These are phyloP conservation scores for Rhodeus uyekii DNA, from an alignment of 2,797 vertebrate species.

Conservation along the genomic window DNA sequence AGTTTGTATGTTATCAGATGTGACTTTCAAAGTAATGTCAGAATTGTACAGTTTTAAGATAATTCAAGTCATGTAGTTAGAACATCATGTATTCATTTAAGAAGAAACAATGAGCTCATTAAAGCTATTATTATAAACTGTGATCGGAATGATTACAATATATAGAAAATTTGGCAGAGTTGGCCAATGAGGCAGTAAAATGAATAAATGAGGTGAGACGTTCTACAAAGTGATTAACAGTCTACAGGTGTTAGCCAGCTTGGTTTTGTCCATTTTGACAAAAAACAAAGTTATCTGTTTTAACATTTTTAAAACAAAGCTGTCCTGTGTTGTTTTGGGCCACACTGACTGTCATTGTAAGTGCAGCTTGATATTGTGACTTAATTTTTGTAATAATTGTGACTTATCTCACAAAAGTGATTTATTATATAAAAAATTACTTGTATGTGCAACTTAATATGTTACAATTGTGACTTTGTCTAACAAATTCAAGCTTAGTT, in stretches of 20 bases:
- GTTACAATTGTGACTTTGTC: not conserved
- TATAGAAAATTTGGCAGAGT: too few species aligned
- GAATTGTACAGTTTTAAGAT: too few species aligned
- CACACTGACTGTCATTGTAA: not conserved
- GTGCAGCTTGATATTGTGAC: not conserved
- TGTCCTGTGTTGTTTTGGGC: not conserved
- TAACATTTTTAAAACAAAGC: not conserved
- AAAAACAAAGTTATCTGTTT: not conserved
- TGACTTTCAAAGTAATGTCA: too few species aligned
- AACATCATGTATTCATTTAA: too few species aligned
- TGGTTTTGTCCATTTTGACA: not conserved
- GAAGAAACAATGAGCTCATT: too few species aligned
- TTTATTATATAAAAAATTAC: too few species aligned
- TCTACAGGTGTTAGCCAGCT: not conserved
- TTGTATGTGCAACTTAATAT: not conserved
- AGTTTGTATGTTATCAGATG: not conserved
- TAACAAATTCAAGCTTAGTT: not conserved
- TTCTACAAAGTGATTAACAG: not conserved
- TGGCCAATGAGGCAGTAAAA: constrained; percentile 1
- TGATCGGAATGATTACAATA: too few species aligned
- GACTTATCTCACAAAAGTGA: too few species aligned
- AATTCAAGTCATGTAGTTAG: too few species aligned
- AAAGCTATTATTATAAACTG: too few species aligned
- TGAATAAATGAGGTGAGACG: not conserved
- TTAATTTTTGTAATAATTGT: not conserved